phyloP scores from a whole-genome alignment of 2,888 invertebrate species.

The Ophion ellenae region DNA sequence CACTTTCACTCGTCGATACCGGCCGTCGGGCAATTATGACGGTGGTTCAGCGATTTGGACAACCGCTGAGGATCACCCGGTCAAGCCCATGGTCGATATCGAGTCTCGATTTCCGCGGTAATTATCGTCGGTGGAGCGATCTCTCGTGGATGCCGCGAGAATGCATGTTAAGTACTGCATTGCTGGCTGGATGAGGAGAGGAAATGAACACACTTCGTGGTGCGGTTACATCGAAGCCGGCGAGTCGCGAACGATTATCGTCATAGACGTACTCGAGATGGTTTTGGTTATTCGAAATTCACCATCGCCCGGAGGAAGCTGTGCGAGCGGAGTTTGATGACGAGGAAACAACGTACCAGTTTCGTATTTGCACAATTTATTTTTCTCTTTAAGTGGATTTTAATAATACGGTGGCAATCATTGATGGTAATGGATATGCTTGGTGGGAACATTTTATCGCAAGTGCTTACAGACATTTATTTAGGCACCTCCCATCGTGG shows the following conservation, averaged over 20 bases:
- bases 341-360: too few relatives aligned
- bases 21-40: constrained; percentile 36
- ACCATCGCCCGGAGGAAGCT: background rate
- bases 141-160: background rate
- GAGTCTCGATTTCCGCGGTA: background rate
- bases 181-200: background rate
- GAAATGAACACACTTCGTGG: background rate
- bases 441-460: too few relatives aligned
- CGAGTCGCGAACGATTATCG: background rate
- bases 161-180: background rate
- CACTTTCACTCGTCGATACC: constrained; percentile 54
- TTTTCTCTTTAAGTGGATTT: too few relatives aligned
- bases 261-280: background rate
- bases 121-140: background rate
- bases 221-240: background rate
- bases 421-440: too few relatives aligned
- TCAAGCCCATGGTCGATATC: background rate
- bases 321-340: background rate
- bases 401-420: too few relatives aligned
- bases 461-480: too few relatives aligned
- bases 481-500: too few relatives aligned
- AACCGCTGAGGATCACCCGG: background rate
- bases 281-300: background rate
- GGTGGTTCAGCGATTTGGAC: constrained; percentile 6
- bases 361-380: too few relatives aligned